Conservation (phyloP, 2,113 vertebrate genomes). For the Tyrannus savana region DNA sequence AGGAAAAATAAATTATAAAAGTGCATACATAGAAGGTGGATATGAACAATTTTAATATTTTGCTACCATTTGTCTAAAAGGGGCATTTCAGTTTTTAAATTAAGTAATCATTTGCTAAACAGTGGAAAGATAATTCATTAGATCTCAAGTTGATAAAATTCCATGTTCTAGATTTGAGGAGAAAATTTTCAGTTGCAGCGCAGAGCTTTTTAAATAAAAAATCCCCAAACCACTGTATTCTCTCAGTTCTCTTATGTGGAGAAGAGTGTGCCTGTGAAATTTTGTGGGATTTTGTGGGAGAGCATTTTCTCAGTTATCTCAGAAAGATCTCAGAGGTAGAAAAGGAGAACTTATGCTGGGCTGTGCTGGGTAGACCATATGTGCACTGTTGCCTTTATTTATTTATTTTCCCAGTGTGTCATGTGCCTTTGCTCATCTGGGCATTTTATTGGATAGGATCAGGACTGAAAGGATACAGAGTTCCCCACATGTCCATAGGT, state of each 20-base stretch:
- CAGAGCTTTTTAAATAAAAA: neutral
- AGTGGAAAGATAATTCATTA: conserved; percentile 22
- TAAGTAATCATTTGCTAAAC: neutral
- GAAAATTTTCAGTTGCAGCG: neutral
- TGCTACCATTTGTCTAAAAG: neutral
- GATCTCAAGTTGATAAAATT: conserved; percentile 23
- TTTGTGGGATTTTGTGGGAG: neutral
- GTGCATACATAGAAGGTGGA: neutral
- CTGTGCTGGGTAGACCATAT: neutral
- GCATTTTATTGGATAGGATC: neutral
- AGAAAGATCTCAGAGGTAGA: neutral
- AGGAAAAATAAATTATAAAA: neutral
- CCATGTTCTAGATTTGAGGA: conserved; percentile 5
- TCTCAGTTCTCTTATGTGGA: neutral
- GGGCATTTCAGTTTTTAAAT: conserved; percentile 47
- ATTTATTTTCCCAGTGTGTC: neutral
- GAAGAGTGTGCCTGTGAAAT: neutral
- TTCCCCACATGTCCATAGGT: neutral
- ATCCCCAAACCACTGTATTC: neutral
- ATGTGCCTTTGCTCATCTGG: neutral
- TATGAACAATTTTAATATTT: conserved; percentile 15
- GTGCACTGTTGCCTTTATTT: neutral
- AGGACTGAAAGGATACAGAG: neutral
- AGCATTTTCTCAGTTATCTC: neutral
- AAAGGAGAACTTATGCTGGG: neutral